Evolutionary conservation across 2,888 invertebrate genomes (phyloP), one percentile per base, ranked within the genome.

Genomic region (Watsonalla binaria): DNA sequence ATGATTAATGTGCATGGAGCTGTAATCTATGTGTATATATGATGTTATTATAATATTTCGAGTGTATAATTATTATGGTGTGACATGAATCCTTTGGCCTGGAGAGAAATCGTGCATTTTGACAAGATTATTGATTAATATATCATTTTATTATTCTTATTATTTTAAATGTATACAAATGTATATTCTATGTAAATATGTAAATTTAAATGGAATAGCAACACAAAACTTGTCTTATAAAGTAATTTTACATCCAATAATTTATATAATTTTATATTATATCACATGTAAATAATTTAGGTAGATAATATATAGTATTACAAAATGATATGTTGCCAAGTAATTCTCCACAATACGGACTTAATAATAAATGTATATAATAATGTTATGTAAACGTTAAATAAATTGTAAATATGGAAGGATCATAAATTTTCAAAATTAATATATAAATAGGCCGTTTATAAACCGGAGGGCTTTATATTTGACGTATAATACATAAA

Each of bases 301-400:
- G 57, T 64, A 60, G 39, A 11, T 65, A 68, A 70, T 66, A 77
- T 78, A 74, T 67, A 73, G 71, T 73, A 70, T 74, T 73, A 63
- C 68, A 80, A 84, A 84, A 83, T 86, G 86, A 86, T 86, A 86
- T 86, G 85, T 86, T 60, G 76, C 76, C 71, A 80, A 76, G 68
- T 74, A 71, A 71, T 70, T 57, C 61, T 63, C 42, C 45, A 24
- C 34, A 51, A 9, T 46, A 35, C 51, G 51, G 49, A 49, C 39
- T 37, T 49, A 51, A 69, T 65, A 62, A 66, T 70, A 66, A 66
- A 59, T 60, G 60, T 63, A 64, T 58, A 58, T 60, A 62, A 46
- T 47, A 54, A 53, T 54, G 61, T 59, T 63, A 65, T 62, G 68
- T 65, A 71, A 63, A 69, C 52, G 48, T 59, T 58, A 52, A 49